Evolutionary conservation across 2,113 vertebrate genomes (phyloP).

Genomic region (Coracopsis vasa): DNA sequence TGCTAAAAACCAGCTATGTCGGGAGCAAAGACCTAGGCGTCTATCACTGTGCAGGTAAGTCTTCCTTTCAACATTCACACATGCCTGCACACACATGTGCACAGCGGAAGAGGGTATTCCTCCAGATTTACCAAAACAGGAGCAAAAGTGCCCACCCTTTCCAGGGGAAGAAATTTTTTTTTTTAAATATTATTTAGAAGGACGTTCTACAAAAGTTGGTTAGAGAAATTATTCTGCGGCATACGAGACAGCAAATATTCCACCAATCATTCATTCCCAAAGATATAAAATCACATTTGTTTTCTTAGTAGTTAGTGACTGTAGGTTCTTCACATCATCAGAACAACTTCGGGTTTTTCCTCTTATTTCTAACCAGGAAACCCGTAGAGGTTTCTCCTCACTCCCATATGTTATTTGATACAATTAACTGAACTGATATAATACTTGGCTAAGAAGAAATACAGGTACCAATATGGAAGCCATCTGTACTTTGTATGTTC

Average conservation of each 20-base stretch:
- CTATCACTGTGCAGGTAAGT: neutral
- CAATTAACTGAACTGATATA: neutral
- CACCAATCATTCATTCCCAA: neutral
- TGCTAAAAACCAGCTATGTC: neutral
- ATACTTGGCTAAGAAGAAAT: neutral
- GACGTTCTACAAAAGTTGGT: neutral
- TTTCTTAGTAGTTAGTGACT: neutral
- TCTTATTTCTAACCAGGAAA: neutral
- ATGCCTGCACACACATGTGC: fast-evolving
- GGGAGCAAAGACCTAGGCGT: neutral
- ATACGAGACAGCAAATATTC: neutral
- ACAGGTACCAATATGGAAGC: neutral
- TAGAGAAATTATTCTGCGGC: neutral
- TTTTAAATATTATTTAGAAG: neutral
- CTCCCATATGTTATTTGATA: neutral
- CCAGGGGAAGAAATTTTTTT: neutral
- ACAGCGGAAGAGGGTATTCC: neutral
- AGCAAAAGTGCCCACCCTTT: neutral
- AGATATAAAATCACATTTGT: neutral
- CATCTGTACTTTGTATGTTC: neutral
- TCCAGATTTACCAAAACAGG: neutral
- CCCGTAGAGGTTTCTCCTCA: neutral
- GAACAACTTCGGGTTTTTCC: neutral
- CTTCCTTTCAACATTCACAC: neutral
- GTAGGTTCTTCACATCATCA: neutral